Evolutionary conservation across 2,888 invertebrate genomes (phyloP).

Genomic region (Latrodectus elegans): DNA sequence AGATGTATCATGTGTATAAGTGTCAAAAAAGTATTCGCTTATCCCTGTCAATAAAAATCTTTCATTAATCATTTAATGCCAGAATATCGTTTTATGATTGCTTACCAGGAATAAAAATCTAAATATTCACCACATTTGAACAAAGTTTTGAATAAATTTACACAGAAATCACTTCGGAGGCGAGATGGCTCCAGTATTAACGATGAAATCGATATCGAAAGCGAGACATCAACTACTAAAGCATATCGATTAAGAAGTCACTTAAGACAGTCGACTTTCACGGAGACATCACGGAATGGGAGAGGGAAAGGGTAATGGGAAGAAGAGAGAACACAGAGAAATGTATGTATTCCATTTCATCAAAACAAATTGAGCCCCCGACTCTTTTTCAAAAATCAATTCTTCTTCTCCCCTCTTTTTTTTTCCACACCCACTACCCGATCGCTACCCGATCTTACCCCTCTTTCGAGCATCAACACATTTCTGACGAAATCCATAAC

Average conservation of each 20-base stretch:
- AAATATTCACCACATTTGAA: no score
- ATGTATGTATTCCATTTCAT: constrained; percentile 65
- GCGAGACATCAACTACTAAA: constrained; percentile 35
- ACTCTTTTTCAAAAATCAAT: constrained; percentile 66
- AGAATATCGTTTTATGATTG: no score
- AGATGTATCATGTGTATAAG: no score
- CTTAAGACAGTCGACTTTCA: constrained; percentile 39
- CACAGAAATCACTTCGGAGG: no score
- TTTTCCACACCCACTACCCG: neutral
- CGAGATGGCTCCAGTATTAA: neutral
- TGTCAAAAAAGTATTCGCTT: no score
- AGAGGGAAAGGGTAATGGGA: neutral
- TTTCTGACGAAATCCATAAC: constrained; percentile 58
- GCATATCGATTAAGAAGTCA: constrained; percentile 66
- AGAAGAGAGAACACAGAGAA: constrained; percentile 12
- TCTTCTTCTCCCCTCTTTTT: constrained; percentile 2
- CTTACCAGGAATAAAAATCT: no score
- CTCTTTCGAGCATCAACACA: constrained; percentile 38
- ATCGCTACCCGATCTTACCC: constrained; percentile 5
- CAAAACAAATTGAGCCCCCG: constrained; percentile 56
- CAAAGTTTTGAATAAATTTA: no score
- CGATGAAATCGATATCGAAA: constrained; percentile 10
- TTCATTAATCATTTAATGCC: no score
- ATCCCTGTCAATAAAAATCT: no score
- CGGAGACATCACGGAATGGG: neutral